Evolutionary conservation across 2,888 invertebrate species (phyloP).

Genomic region (Drosophila leonis): DNA sequence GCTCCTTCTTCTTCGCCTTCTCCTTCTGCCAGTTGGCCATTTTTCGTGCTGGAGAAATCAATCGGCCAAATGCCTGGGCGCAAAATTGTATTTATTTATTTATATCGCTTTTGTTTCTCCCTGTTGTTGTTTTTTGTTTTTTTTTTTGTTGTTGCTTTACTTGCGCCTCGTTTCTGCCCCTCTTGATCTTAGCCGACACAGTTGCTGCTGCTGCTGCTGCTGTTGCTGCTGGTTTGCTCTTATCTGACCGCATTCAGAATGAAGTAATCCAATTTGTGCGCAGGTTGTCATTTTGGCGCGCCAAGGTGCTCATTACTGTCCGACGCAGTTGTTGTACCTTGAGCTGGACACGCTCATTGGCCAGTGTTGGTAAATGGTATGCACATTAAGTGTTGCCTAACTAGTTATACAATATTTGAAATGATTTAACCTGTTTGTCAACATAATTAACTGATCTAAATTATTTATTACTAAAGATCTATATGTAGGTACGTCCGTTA

Average conservation of each 20-base stretch:
- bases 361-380: slow-evolving; percentile 32
- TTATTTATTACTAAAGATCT: not conserved
- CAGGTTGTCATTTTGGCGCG: slow-evolving; percentile 75
- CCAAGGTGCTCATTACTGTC: slow-evolving; percentile 73
- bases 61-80: slow-evolving; percentile 68
- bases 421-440: slow-evolving; percentile 47
- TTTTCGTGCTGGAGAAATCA: slow-evolving; percentile 72
- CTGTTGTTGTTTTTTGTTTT: not conserved
- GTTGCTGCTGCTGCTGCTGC: slow-evolving; percentile 20
- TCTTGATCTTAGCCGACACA: slow-evolving; percentile 61
- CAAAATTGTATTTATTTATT: slow-evolving; percentile 76
- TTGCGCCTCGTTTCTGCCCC: slow-evolving; percentile 20
- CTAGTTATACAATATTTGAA: slow-evolving; percentile 55
- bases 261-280: slow-evolving; percentile 77
- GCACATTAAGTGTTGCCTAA: slow-evolving; percentile 30
- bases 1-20: not conserved
- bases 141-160: not conserved
- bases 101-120: slow-evolving; percentile 45
- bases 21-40: slow-evolving; percentile 41
- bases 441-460: not conserved
- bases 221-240: slow-evolving; percentile 29
- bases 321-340: not conserved
- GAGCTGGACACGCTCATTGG: slow-evolving; percentile 8
- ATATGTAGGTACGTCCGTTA: too few species aligned
- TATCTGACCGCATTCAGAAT: slow-evolving; percentile 63